Percentiles rank a stretch among this genome's conserved stretches.
These are phyloP conservation scores for Phoxinus phoxinus DNA, from an alignment of 2,113 vertebrate species.

Conservation along the genomic window DNA sequence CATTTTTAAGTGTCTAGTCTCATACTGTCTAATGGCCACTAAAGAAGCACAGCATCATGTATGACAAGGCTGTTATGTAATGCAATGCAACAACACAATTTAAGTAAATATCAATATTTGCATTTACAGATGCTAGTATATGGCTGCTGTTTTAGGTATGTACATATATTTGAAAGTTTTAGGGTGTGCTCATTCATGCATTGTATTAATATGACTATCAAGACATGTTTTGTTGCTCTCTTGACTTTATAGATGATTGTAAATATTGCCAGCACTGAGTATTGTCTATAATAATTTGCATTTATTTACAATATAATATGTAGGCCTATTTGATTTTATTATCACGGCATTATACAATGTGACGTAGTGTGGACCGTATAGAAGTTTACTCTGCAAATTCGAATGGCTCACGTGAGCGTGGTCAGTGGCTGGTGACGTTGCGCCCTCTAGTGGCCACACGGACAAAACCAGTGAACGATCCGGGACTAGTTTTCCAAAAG, in stretches of 20 bases:
- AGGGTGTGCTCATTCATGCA: background rate
- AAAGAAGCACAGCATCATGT: constrained; percentile 1
- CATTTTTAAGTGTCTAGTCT: background rate
- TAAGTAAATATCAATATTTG: background rate
- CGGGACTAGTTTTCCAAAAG: background rate
- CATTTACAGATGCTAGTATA: background rate
- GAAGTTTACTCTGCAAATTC: background rate
- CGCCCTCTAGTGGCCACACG: constrained; percentile 7
- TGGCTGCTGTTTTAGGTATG: background rate
- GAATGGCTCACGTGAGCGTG: background rate
- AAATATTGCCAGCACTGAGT: background rate
- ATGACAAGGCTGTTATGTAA: background rate
- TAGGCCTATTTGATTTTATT: no score
- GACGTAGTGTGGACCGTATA: background rate
- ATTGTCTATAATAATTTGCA: no score
- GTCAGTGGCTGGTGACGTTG: background rate
- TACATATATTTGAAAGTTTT: background rate
- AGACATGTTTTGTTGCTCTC: background rate
- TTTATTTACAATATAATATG: no score
- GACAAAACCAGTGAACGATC: background rate
- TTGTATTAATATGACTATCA: background rate
- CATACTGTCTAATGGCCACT: background rate
- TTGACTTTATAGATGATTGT: background rate
- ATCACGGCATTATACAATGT: background rate
- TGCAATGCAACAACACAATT: background rate